A percentile compares a stretch with the other conserved stretches of the same genome.
Evolutionary conservation across 2,888 invertebrate species (phyloP).

Genomic region (Gisinianus flammeolus): DNA sequence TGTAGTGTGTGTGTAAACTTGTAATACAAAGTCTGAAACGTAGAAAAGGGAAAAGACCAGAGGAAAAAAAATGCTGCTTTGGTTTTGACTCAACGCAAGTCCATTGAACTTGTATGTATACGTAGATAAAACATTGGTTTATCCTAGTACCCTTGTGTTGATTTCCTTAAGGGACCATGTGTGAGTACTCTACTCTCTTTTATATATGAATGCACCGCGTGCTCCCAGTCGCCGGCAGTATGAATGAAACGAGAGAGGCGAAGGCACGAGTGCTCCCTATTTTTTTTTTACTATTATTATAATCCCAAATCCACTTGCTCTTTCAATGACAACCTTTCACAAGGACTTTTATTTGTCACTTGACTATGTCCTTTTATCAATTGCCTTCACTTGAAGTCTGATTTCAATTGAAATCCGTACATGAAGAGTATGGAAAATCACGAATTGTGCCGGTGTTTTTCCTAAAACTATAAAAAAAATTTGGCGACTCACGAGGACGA

Average conservation of each 20-base stretch:
- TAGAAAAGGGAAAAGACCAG: not conserved
- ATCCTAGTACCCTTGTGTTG: not conserved
- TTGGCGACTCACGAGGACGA: no score
- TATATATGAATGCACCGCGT: not conserved
- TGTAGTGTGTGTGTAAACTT: no score
- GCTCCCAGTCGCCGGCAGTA: not conserved
- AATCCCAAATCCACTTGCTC: no score
- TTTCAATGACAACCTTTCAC: no score
- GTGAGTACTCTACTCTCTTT: not conserved
- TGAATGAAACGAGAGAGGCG: constrained; percentile 5
- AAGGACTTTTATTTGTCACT: no score
- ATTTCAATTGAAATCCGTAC: no score
- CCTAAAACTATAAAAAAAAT: no score
- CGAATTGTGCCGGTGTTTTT: no score
- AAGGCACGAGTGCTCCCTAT: constrained; percentile 12
- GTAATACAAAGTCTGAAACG: constrained; percentile 1
- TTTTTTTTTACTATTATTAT: no score
- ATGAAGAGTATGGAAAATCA: no score
- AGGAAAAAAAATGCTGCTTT: not conserved
- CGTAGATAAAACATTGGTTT: not conserved
- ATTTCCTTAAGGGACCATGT: not conserved
- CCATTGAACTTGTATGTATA: constrained; percentile 5
- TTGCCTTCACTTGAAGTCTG: no score
- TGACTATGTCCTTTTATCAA: no score
- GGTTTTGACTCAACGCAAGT: constrained; percentile 14